Percentiles rank a stretch among this genome's conserved stretches.
Conservation (phyloP, 2,113 vertebrate species). For the Chaetodon auriga region DNA sequence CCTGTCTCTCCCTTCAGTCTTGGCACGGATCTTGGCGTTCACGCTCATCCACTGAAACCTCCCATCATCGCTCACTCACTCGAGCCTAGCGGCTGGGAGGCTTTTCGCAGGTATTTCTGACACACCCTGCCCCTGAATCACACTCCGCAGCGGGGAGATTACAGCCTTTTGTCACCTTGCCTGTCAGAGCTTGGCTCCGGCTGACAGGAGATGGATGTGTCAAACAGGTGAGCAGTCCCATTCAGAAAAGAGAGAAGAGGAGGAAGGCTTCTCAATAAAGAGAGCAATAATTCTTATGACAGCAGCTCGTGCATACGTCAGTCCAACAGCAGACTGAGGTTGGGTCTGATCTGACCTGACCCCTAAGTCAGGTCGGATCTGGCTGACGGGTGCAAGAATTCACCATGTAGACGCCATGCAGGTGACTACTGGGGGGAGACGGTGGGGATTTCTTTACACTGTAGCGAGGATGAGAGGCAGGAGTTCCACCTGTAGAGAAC, state of each 20-base stretch:
- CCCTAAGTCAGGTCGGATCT: slow-evolving; percentile 1
- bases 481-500: slow-evolving; percentile 74
- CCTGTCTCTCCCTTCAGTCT: slow-evolving; percentile 43
- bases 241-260: slow-evolving; percentile 52
- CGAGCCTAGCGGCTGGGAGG: slow-evolving; percentile 61
- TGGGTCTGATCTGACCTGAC: slow-evolving; percentile 18
- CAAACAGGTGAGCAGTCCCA: slow-evolving; percentile 65
- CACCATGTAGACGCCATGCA: slow-evolving; percentile 1
- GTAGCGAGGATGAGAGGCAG: slow-evolving; percentile 37
- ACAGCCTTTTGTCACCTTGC: slow-evolving; percentile 82
- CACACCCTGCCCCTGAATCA: slow-evolving; percentile 79
- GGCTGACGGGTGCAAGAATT: slow-evolving; percentile 28
- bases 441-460: slow-evolving; percentile 37
- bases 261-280: background rate
- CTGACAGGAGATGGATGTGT: slow-evolving; percentile 74
- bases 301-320: slow-evolving; percentile 20
- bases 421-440: slow-evolving; percentile 13
- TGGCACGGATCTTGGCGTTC: slow-evolving; percentile 75
- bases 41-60: slow-evolving; percentile 76
- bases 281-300: slow-evolving; percentile 46
- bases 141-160: slow-evolving; percentile 72
- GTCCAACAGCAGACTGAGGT: slow-evolving; percentile 1
- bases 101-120: slow-evolving; percentile 79
- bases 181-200: slow-evolving; percentile 66
- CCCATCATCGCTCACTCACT: slow-evolving; percentile 82